Percentiles rank a stretch among this genome's conserved stretches.
Evolutionary conservation across 2,113 vertebrate genomes (phyloP).

Genomic region (Eptesicus fuscus): DNA sequence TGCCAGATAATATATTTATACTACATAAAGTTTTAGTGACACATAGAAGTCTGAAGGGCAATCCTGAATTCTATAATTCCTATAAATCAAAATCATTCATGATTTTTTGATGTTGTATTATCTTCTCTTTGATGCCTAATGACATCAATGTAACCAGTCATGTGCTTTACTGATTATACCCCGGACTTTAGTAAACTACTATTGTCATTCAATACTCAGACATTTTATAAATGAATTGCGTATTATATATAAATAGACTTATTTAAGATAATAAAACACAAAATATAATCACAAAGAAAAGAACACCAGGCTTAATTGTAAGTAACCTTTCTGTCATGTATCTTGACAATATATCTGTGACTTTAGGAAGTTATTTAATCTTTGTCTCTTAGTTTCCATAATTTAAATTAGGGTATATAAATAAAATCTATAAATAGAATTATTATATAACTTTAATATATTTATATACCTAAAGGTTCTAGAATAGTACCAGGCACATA

Average conservation of each 20-base stretch:
- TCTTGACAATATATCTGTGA: not conserved
- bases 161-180: not conserved
- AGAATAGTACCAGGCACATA: not conserved
- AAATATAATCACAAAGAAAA: not conserved
- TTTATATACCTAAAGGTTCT: not conserved
- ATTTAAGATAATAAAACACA: not conserved
- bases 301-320: not conserved
- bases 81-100: conserved; percentile 4
- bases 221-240: not conserved
- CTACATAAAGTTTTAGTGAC: not conserved
- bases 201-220: not conserved
- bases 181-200: not conserved
- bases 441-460: not conserved
- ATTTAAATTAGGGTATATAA: not conserved
- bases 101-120: conserved; percentile 27
- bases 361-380: not conserved
- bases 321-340: not conserved
- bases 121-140: conserved; percentile 38
- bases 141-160: conserved; percentile 36
- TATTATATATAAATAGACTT: not conserved
- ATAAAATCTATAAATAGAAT: not conserved
- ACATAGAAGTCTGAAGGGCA: not conserved
- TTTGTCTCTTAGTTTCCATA: not conserved
- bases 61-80: not conserved
- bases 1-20: not conserved